Evolutionary conservation across 2,797 vertebrate genomes (phyloP).

Genomic region (Cheirogaleus major): DNA sequence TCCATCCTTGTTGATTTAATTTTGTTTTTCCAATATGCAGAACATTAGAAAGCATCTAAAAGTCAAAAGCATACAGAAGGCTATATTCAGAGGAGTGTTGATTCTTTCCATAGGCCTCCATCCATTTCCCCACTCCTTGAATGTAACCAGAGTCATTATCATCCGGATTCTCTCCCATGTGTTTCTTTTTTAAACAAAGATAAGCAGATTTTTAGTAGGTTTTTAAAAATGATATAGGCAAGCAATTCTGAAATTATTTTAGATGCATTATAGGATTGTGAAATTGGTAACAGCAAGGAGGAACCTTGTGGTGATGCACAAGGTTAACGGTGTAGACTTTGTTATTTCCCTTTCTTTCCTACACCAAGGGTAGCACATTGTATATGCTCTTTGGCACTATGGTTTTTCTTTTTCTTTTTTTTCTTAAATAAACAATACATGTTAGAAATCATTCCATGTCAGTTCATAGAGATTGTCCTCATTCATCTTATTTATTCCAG

Average conservation of each 20-base stretch:
- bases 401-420: neutral
- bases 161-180: neutral
- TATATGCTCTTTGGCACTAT: neutral
- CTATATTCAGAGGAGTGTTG: neutral
- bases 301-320: neutral
- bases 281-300: neutral
- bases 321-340: neutral
- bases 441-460: neutral
- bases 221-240: neutral
- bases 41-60: neutral
- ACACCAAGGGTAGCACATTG: neutral
- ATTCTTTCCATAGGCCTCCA: fast-evolving
- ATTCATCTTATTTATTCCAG: neutral
- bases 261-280: neutral
- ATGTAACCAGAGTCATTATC: neutral
- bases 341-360: neutral
- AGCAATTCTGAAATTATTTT: neutral
- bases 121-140: neutral
- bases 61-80: neutral
- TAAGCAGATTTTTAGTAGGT: neutral
- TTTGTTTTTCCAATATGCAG: neutral
- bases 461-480: neutral
- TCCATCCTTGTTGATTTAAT: neutral
- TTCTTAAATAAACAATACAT: neutral
- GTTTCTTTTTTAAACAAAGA: neutral